These are phyloP conservation scores for Thamnaconus septentrionalis DNA, from an alignment of 2,113 vertebrate species.

Conservation along the genomic window DNA sequence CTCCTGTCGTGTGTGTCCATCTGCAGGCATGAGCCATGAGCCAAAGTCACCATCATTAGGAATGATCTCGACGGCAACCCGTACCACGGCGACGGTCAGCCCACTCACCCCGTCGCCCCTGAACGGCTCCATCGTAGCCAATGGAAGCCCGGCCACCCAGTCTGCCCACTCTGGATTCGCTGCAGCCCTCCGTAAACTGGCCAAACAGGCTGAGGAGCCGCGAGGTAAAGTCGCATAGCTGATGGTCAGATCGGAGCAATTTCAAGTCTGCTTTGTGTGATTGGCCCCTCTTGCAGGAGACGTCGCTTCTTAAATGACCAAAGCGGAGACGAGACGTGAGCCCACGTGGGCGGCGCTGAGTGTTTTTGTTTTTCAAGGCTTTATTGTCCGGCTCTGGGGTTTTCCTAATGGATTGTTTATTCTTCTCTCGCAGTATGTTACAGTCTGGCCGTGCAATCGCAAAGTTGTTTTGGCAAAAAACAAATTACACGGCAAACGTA, in stretches of 20 bases:
- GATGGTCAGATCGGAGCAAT: background rate
- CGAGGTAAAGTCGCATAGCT: conserved; percentile 79
- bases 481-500: background rate
- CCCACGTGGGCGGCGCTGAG: no score
- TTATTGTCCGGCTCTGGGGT: no score
- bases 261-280: no score
- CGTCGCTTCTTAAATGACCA: no score
- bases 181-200: conserved; percentile 97
- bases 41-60: conserved; percentile 99
- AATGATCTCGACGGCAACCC: conserved; percentile 97
- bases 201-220: conserved; percentile 98
- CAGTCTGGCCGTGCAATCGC: no score
- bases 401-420: no score
- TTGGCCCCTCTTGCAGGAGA: no score
- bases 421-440: no score
- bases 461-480: no score
- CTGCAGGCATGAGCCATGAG: conserved; percentile 99
- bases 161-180: conserved; percentile 97
- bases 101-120: conserved; percentile 96
- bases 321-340: no score
- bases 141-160: conserved; percentile 93
- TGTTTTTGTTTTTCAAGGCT: no score
- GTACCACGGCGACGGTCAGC: conserved; percentile 98
- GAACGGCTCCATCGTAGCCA: conserved; percentile 96
- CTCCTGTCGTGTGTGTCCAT: conserved; percentile 66